These are phyloP conservation scores for Polyommatus iphigenia DNA, from an alignment of 2,888 invertebrate genomes.

Conservation along the genomic window DNA sequence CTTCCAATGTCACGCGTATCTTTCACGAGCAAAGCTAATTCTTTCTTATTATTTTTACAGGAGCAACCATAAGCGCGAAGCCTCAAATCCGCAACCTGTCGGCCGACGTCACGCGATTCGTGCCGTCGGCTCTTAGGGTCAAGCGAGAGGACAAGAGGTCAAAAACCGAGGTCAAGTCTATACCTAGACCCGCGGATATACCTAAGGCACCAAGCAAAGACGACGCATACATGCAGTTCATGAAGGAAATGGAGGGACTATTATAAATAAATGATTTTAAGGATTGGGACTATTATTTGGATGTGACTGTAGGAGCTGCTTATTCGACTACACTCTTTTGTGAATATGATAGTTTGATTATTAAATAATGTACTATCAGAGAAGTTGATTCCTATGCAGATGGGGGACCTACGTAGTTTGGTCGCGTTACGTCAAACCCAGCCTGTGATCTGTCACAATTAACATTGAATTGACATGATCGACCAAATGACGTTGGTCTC, in stretches of 20 bases:
- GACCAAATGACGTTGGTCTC: no score
- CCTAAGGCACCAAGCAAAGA: conserved; percentile 89
- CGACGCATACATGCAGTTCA: conserved; percentile 98
- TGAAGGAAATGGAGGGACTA: conserved; percentile 98
- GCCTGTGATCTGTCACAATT: no score
- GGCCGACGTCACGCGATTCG: conserved; percentile 96
- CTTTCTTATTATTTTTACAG: conserved; percentile 51
- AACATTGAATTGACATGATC: no score
- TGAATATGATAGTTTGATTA: no score
- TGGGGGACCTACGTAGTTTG: no score
- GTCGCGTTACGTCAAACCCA: no score
- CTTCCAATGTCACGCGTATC: no score
- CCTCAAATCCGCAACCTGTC: conserved; percentile 97
- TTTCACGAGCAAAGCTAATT: no score
- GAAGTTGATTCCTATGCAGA: no score
- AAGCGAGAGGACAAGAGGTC: conserved; percentile 90
- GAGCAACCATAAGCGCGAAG: conserved; percentile 96
- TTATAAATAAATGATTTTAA: conserved; percentile 74
- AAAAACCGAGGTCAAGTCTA: conserved; percentile 77
- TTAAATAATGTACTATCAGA: no score
- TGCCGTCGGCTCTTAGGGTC: conserved; percentile 94
- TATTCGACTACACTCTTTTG: no score
- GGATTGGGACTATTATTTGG: neutral
- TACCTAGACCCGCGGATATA: conserved; percentile 75
- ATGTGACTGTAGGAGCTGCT: neutral